Base-by-base conservation (phyloP, 2,113 vertebrate genomes). In the Laticauda colubrina region DNA sequence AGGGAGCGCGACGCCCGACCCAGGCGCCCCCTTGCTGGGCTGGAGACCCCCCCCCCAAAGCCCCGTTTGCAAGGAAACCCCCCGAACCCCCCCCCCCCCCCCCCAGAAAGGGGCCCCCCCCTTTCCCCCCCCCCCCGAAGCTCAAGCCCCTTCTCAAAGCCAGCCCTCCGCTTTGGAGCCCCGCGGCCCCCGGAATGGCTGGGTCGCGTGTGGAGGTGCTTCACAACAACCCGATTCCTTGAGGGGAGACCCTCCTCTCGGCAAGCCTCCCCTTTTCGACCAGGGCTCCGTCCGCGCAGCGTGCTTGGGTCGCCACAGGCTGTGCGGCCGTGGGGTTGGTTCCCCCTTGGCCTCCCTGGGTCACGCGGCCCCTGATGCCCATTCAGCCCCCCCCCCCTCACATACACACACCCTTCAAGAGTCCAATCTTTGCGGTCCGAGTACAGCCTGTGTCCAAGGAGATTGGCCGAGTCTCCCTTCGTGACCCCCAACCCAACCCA, bases 1-100 rank as follows among this genome's bases (percentile, higher is more conserved):
- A 93, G 55, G 95, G 94, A 95, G 94, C 91, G 95, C 57, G 53
- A 57, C 91, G 64, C 75, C 91, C 94, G 34, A 24, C 95, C 95
- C 2, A 34, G 23, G n/a, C 1, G 6, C 9, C 87, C 20, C 86
- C 12, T 34, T 11, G 1, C 75, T 3, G 10, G 29, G 15, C 48
- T 20, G 29, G 51, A 0, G 26, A 48, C 26, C n/a, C 4, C n/a
- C 0, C 1, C 69, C 34, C n/a, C 3, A n/a, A n/a, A n/a, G n/a
- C n/a, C n/a, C n/a, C n/a, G n/a, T n/a, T n/a, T n/a, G 8, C 45
- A 51, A 24, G 39, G 64, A 45, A 5, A n/a, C n/a, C n/a, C n/a
- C n/a, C 23, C 5, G 4, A 12, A 39, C 18, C 8, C 12, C 4
- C 51, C 51, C 29, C 5, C 26, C 81, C 9, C n/a, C 45, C 15